Evolutionary conservation across 2,888 invertebrate species (phyloP), one percentile per base, ranked within the genome.

Genomic region (Ligdia adustata): DNA sequence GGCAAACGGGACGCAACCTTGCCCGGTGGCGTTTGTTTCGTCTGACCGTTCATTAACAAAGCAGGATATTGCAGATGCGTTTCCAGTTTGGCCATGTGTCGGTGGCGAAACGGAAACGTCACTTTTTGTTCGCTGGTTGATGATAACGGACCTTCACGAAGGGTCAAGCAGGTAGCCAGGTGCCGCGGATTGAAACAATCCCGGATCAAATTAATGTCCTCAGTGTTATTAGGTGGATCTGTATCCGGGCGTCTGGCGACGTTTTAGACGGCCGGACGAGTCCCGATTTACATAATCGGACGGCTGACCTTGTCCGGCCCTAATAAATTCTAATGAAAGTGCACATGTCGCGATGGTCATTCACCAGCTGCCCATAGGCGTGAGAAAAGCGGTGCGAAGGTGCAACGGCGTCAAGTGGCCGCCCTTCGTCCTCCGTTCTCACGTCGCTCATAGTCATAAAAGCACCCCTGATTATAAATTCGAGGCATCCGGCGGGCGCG

Each of bases 391-490:
- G 62, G 60, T 52, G 60, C 69, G 78, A 82, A 87, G 84, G 88
- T 89, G 89, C 85, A 79, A 81, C 57, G 51, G 57, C 75, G 83
- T 74, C 88, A 88, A 88, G 88, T 89, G 89, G 69, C 77, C 79
- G 80, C 83, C 83, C 82, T 80, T 75, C 68, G 75, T 72, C 69
- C 79, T 75, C 70, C 65, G 77, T 87, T 90, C 89, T 85, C 90
- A 85, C 86, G 84, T 82, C 69, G 62, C 43, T 51, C 86, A 82
- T 81, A 69, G 62, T 43, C 51, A 57, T 69, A 79, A 80, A 80
- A 61, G 74, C 77, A 79, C 87, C 88, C 84, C 80, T 79, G 78
- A 82, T 86, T 86, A 82, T 82, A 75, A 82, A 84, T 86, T 79
- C 82, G 69, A 76, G 75, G 75, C 82, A 80, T 79, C 81, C 81